phyloP scores from a whole-genome alignment of 1,140 invertebrate species.

The Drosophila nikananu region DNA sequence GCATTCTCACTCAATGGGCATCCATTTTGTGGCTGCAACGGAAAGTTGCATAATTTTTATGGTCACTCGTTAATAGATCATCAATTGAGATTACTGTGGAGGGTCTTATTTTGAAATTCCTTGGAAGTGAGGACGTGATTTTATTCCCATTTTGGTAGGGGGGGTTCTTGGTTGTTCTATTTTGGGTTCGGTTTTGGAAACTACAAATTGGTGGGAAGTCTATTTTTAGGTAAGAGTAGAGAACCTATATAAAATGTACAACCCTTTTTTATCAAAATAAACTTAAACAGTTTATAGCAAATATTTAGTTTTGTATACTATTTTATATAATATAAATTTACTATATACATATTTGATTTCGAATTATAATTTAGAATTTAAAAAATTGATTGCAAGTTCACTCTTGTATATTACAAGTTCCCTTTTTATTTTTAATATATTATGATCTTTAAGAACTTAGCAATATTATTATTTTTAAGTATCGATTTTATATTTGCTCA shows the following conservation, averaged over 20 bases:
- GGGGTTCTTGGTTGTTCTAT: constrained; percentile 17
- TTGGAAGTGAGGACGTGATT: constrained; percentile 49
- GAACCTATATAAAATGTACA: accelerated
- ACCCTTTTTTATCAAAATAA: too few species aligned
- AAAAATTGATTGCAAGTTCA: too few species aligned
- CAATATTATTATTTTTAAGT: too few species aligned
- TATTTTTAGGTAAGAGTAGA: neutral
- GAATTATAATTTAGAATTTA: neutral
- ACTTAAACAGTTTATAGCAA: too few species aligned
- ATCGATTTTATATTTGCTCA: too few species aligned
- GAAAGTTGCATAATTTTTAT: constrained; percentile 79
- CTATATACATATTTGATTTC: neutral
- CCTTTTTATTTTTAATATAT: neutral
- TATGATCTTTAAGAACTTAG: too few species aligned
- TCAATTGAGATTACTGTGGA: constrained; percentile 75
- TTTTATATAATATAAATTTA: neutral
- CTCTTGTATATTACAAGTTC: neutral
- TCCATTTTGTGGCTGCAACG: constrained; percentile 70
- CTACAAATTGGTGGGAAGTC: neutral
- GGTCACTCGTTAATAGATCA: constrained; percentile 78
- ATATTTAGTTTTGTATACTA: too few species aligned
- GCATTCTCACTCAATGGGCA: constrained; percentile 64
- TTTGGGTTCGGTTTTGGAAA: neutral
- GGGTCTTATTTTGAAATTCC: constrained; percentile 51
- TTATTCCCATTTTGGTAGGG: constrained; percentile 5